Conservation (phyloP, 2,888 invertebrate genomes). For the Stenchaetothrips biformis region DNA sequence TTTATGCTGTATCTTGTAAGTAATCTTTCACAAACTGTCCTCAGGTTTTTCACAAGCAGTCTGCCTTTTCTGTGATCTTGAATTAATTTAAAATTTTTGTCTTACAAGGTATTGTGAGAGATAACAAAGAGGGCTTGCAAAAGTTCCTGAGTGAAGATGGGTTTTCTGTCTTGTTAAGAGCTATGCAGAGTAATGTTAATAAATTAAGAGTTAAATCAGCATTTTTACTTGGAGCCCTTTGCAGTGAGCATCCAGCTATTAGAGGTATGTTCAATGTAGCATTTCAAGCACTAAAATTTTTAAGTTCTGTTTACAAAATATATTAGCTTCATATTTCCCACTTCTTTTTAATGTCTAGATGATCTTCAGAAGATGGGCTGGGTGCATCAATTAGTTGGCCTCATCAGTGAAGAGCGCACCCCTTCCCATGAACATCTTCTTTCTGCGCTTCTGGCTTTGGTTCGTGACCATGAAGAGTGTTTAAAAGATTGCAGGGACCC, state of each 20-base stretch:
- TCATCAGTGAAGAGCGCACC: slow-evolving; percentile 38
- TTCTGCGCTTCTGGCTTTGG: slow-evolving; percentile 48
- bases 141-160: slow-evolving; percentile 63
- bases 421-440: slow-evolving; percentile 52
- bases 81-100: not conserved
- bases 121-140: slow-evolving; percentile 55
- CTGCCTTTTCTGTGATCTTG: too few species aligned
- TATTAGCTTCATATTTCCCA: not conserved
- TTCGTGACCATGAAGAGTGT: slow-evolving; percentile 46
- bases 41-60: slow-evolving; percentile 13
- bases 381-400: slow-evolving; percentile 37
- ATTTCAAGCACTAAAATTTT: not conserved
- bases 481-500: slow-evolving; percentile 47
- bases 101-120: slow-evolving; percentile 59
- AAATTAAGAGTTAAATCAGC: slow-evolving; percentile 65
- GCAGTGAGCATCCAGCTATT: slow-evolving; percentile 50
- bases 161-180: slow-evolving; percentile 56
- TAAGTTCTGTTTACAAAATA: not conserved
- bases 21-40: slow-evolving; percentile 36
- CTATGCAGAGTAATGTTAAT: slow-evolving; percentile 54
- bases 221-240: slow-evolving; percentile 63
- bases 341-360: slow-evolving; percentile 32
- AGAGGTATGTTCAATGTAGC: slow-evolving; percentile 49
- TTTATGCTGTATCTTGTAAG: slow-evolving; percentile 78
- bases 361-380: slow-evolving; percentile 38